These are phyloP conservation scores for Protosalanx chinensis DNA, from an alignment of 2,797 vertebrate species.

Conservation along the genomic window DNA sequence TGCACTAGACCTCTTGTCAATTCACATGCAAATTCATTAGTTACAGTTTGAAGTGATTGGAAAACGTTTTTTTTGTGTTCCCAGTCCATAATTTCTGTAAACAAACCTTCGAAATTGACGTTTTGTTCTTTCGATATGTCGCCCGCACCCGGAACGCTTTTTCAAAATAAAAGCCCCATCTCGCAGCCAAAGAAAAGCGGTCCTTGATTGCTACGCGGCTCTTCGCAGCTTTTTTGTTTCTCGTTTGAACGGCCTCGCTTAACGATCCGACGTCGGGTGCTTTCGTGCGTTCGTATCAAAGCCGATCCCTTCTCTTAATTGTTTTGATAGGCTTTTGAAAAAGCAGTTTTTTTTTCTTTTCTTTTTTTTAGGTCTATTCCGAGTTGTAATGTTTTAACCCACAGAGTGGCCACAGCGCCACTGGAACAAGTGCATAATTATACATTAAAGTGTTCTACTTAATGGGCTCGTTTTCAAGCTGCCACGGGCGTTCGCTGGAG, in stretches of 20 bases:
- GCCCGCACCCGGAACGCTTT: neutral
- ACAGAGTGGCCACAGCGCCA: conserved; percentile 50
- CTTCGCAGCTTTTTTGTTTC: conserved; percentile 29
- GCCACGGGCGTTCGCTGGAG: conserved; percentile 70
- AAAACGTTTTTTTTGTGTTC: neutral
- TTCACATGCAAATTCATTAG: neutral
- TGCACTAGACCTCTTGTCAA: neutral
- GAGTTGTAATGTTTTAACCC: conserved; percentile 59
- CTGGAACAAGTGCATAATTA: conserved; percentile 74
- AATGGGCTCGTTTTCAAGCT: conserved; percentile 74
- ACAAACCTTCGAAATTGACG: conserved; percentile 2
- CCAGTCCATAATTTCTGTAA: neutral
- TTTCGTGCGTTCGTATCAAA: conserved; percentile 52
- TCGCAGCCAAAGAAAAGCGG: conserved; percentile 9
- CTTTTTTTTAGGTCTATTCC: conserved; percentile 27
- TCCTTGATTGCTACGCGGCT: neutral
- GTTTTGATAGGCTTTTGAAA: conserved; percentile 55
- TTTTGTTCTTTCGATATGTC: neutral
- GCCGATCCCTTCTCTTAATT: conserved; percentile 40
- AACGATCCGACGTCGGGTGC: conserved; percentile 28
- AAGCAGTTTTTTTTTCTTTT: conserved; percentile 32
- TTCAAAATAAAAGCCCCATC: neutral
- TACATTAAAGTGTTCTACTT: conserved; percentile 74
- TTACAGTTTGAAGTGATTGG: neutral
- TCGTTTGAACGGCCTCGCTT: conserved; percentile 17